A percentile compares a stretch with the other conserved stretches of the same genome.
phyloP scores from a whole-genome alignment of 2,797 vertebrate genomes.

The Anguilla pacifica region DNA sequence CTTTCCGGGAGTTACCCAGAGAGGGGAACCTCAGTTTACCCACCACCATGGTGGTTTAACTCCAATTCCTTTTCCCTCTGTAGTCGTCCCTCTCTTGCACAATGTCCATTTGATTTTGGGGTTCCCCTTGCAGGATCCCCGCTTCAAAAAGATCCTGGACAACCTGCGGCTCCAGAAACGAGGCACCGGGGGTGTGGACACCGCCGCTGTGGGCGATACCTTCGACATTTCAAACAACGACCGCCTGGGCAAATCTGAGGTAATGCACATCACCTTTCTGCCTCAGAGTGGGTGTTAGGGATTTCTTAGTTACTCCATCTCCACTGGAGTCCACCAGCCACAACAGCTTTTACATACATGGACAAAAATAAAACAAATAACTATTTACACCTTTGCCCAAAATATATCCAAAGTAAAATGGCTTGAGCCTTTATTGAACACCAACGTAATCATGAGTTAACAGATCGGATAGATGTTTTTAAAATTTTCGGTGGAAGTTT shows the following conservation, averaged over 20 bases:
- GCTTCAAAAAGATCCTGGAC: slow-evolving; percentile 87
- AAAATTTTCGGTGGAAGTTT: no score
- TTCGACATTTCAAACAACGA: slow-evolving; percentile 93
- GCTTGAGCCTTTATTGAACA: no score
- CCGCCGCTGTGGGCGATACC: slow-evolving; percentile 83
- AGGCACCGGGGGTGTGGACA: slow-evolving; percentile 90
- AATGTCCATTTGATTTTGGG: not conserved
- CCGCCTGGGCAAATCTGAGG: slow-evolving; percentile 91
- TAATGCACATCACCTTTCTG: slow-evolving; percentile 48
- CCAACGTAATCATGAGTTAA: no score
- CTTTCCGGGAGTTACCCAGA: not conserved
- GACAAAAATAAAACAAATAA: not conserved
- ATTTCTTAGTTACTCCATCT: not conserved
- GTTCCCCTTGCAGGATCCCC: slow-evolving; percentile 73
- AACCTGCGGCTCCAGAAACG: slow-evolving; percentile 90
- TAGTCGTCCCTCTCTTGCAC: not conserved
- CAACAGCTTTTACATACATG: not conserved
- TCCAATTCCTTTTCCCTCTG: not conserved
- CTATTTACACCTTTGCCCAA: not conserved
- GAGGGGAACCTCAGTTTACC: not conserved
- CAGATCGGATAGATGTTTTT: no score
- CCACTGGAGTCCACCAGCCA: not conserved
- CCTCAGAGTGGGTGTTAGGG: not conserved
- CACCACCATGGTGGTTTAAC: not conserved
- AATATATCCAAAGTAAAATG: not conserved